These are phyloP conservation scores for Odontamblyopus rebecca DNA, from an alignment of 2,797 vertebrate species.

Conservation along the genomic window DNA sequence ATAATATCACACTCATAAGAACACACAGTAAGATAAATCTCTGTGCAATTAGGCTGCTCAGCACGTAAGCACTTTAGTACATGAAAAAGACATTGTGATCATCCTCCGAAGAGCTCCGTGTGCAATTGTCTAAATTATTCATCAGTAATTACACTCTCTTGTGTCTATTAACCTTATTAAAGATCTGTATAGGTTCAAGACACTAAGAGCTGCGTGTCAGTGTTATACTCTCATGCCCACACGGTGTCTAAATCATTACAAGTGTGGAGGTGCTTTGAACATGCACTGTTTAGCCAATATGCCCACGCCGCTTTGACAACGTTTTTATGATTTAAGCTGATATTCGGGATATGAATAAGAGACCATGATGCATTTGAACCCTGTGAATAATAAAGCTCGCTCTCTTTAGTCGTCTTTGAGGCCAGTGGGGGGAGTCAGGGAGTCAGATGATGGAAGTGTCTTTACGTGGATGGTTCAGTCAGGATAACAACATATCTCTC, in stretches of 20 bases:
- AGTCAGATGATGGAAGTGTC: constrained; percentile 9
- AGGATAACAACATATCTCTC: background rate
- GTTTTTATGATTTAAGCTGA: constrained; percentile 17
- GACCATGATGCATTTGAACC: constrained; percentile 12
- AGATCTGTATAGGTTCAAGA: constrained; percentile 3
- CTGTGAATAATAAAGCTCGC: constrained; percentile 17
- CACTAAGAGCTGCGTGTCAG: background rate
- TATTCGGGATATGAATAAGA: constrained; percentile 10
- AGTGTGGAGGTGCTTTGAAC: constrained; percentile 18
- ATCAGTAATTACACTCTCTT: constrained; percentile 13
- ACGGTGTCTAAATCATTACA: constrained; percentile 15
- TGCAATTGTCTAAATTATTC: constrained; percentile 19
- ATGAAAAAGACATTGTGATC: constrained; percentile 3
- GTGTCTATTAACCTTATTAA: constrained; percentile 12
- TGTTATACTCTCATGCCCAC: constrained; percentile 12
- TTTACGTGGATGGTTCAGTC: constrained; percentile 24
- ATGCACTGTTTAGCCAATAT: constrained; percentile 33
- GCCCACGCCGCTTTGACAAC: constrained; percentile 16
- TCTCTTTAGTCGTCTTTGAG: constrained; percentile 7
- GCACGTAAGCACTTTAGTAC: background rate
- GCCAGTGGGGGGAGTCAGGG: constrained; percentile 13
- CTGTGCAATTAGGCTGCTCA: background rate
- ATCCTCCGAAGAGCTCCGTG: constrained; percentile 1
- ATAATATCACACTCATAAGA: background rate
- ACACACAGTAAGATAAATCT: background rate